Evolutionary conservation across 2,797 vertebrate genomes (phyloP), one percentile per base, ranked within the genome.

Genomic region (Poecilia gillii): DNA sequence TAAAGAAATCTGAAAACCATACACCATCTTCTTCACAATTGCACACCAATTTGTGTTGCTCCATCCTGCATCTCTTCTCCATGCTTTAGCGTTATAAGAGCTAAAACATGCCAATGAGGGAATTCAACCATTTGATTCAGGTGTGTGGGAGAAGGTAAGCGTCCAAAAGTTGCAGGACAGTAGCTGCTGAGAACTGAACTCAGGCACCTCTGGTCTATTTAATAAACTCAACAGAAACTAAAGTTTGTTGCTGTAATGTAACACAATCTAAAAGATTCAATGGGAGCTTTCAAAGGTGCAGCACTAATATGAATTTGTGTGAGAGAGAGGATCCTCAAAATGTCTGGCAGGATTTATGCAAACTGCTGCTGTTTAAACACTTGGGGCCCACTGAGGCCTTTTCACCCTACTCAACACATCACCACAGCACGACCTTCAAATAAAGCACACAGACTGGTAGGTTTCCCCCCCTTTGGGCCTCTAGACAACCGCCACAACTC

Each of bases 311-410:
- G 57, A 25, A 31, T 83, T 9, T 84, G 74, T 79, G 55, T 74
- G 49, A 59, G 28, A 74, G 18, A 57, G 51, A 79, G 71, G 64
- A 84, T 23, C 72, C 85, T 71, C 76, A 89, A 89, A 82, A 87
- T 55, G 84, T 85, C 89, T 88, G 64, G 81, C 81, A 71, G 91
- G 90, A 93, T 95, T 94, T 95, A 95, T 71, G 78, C 87, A 85
- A 90, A 91, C 85, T 83, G 77, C 82, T 82, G 89, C 89, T 90
- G 88, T 95, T 95, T 93, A 94, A 94, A 95, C 92, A 95, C 88
- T 87, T 31, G 74, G 70, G 83, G 84, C 84, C 89, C 84, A 53
- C 90, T 77, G 72, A 83, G 89, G 86, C 90, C 83, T 90, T 93
- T 94, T 93, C 87, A 92, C 91, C 89, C 80, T 79, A 74, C 88